Conservation (phyloP, 2,113 vertebrate genomes). For the Lutjanus erythropterus region DNA sequence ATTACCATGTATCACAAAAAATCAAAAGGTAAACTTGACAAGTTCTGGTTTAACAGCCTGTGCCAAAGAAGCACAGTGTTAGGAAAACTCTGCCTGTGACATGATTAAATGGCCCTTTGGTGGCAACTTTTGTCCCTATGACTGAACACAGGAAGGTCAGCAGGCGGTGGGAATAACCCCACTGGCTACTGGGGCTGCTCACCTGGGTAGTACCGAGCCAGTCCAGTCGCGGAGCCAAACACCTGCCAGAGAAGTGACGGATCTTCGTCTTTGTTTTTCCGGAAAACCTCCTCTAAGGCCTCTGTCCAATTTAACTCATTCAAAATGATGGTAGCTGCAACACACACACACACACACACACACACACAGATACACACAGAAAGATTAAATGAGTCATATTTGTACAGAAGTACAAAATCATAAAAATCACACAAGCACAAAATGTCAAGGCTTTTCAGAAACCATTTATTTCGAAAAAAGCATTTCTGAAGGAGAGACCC, state of each 20-base stretch:
- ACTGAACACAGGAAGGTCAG: neutral
- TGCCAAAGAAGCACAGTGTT: neutral
- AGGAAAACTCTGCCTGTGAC: neutral
- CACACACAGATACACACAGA: neutral
- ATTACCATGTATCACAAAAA: too few species aligned
- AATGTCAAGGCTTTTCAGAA: constrained; percentile 50
- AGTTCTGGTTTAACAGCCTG: too few species aligned
- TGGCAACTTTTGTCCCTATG: neutral
- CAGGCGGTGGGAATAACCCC: neutral
- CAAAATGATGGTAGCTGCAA: constrained; percentile 92
- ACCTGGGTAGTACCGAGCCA: constrained; percentile 97
- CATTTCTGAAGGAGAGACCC: neutral
- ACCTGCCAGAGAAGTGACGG: constrained; percentile 95
- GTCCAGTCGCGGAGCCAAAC: constrained; percentile 95
- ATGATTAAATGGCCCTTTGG: neutral
- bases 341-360: constrained; percentile 28
- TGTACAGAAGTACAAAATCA: constrained; percentile 29
- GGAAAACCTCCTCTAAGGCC: constrained; percentile 92
- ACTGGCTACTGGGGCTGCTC: constrained; percentile 51
- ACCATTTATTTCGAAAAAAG: constrained; percentile 25
- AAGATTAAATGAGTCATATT: constrained; percentile 44
- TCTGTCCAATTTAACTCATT: constrained; percentile 98
- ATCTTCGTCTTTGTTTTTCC: constrained; percentile 92
- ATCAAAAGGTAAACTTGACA: too few species aligned
- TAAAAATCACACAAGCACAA: constrained; percentile 41